Base-by-base conservation (phyloP, 64 coral and sea anemone genomes). In the Pocillopora damicornis region DNA sequence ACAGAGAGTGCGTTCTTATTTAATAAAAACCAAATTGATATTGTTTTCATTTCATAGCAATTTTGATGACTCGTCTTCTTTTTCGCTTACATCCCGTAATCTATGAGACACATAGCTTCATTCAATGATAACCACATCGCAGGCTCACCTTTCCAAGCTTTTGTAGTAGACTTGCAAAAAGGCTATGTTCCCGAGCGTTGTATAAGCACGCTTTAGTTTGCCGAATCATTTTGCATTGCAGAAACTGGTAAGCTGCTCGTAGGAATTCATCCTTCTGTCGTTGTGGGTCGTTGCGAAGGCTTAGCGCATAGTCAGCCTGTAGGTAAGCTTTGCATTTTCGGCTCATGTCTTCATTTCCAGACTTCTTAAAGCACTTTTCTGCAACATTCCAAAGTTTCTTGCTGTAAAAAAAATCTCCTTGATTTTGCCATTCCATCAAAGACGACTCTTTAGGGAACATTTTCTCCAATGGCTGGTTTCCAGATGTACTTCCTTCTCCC, bases 161-260 rank as follows among this genome's bases (percentile, higher is more conserved):
- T 20, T 71, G 67, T n/a, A 71, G 67, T 23, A 71, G 67, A 23
- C 67, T 71, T 71, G 67, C 67, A 20, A 23, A 71, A 20, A 71
- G 20, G 7, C 20, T 71, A 5, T 23, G 67, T 71, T 87, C 85
- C 38, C 75, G 57, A 34, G 85, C 85, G 59, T 87, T 87, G 22
- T 75, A 59, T 1, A 87, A 59, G 45, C 85, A 87, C 4, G 61
- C 85, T 2, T 15, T 74, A 15, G 85, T 59, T 58, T 87, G 67
- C 35, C 75, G 57, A 26, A 87, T 74, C 85, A 87, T 87, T 67
- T 87, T 87, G 37, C 85, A 87, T 69, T 72, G 37, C 71, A 87
- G 35, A 12, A 87, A 87, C 85, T 87, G 85, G 63, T 75, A 60
- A 18, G 85, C 85, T 57, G 85, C 85, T 59, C 60, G 72, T 26